A percentile compares a stretch with the other conserved stretches of the same genome.
Conservation (phyloP, 2,888 invertebrate species). For the Volucella inanis region DNA sequence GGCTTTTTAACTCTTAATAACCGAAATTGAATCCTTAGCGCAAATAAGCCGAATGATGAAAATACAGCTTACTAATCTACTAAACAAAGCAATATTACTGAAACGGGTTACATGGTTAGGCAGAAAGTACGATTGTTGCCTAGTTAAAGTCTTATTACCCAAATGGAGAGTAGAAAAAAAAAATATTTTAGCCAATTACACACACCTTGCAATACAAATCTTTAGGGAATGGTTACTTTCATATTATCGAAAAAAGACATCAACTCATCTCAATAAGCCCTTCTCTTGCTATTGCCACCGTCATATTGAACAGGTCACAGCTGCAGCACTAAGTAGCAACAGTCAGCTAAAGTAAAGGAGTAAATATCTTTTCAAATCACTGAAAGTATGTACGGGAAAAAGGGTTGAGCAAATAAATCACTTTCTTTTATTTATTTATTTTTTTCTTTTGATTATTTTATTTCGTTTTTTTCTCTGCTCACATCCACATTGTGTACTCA, state of each 20-base stretch:
- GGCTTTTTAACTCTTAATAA: no score
- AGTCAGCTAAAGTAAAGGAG: slow-evolving; percentile 62
- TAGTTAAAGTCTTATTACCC: slow-evolving; percentile 61
- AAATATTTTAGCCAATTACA: slow-evolving; percentile 62
- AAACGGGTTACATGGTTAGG: neutral
- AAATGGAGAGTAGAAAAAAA: slow-evolving; percentile 23
- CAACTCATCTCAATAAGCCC: slow-evolving; percentile 61
- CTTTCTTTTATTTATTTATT: slow-evolving; percentile 78
- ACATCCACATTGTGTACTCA: slow-evolving; percentile 38
- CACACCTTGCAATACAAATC: slow-evolving; percentile 61
- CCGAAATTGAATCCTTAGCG: no score
- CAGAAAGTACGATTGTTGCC: slow-evolving; percentile 1
- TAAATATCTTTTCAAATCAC: slow-evolving; percentile 69
- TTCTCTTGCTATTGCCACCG: slow-evolving; percentile 44
- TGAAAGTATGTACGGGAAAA: slow-evolving; percentile 74
- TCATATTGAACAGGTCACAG: slow-evolving; percentile 74
- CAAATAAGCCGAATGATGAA: no score
- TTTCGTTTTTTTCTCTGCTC: slow-evolving; percentile 38
- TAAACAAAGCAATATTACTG: no score
- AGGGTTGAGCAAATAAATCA: slow-evolving; percentile 81
- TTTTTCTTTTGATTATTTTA: slow-evolving; percentile 57
- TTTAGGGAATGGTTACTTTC: slow-evolving; percentile 43
- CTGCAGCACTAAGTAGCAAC: slow-evolving; percentile 71
- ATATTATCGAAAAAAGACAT: slow-evolving; percentile 70
- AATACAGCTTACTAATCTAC: no score